Evolutionary conservation across 2,888 invertebrate species (phyloP), one percentile per base, ranked within the genome.

Genomic region (Plusia festucae): DNA sequence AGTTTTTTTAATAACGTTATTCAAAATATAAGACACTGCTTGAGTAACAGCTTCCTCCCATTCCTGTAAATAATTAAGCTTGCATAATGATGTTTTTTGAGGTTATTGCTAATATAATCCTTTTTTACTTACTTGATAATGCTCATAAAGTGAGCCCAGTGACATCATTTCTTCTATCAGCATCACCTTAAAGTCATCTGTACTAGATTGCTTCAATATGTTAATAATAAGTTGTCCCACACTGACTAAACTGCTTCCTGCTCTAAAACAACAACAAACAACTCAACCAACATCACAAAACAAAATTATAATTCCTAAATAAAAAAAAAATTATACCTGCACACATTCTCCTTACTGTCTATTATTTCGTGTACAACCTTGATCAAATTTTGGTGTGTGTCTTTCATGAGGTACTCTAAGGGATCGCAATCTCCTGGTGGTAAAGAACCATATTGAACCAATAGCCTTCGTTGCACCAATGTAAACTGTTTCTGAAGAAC

Each of bases 1-100:
- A 0, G 96, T 95, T 86, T 96, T 97, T 53, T 96, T 96, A 24
- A 96, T 92, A 8, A 94, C 87, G 15, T 96, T 96, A 70, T 97
- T 95, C 30, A 97, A 87, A 46, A 98, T 91, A 82, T 96, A 96
- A 15, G 96, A 95, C 52, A 97, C 88, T 0, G 96, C 95, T 66
- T 96, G 96, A 76, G 97, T 97, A 1, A 97, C 96, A 3, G 96
- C 95, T 88, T 98, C 98, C 87, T 98, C 97, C 98, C 98, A 98
- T 82, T 97, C 97, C 97, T 98, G 83, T 56, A 90, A 66, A 60
- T 1, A 57, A 13, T 53, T 8, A 32, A 24, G 16, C n/a, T 24
- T 20, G 20, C 2, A 15, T 15, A 16, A 49, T 20, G 20, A 49
- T 51, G 0, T 22, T 24, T 1, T 16, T 9, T 7, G 1, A 11